A percentile compares a stretch with the other conserved stretches of the same genome.
These are phyloP conservation scores for Lutjanus campechanus DNA, from an alignment of 2,797 vertebrate species.

Conservation along the genomic window DNA sequence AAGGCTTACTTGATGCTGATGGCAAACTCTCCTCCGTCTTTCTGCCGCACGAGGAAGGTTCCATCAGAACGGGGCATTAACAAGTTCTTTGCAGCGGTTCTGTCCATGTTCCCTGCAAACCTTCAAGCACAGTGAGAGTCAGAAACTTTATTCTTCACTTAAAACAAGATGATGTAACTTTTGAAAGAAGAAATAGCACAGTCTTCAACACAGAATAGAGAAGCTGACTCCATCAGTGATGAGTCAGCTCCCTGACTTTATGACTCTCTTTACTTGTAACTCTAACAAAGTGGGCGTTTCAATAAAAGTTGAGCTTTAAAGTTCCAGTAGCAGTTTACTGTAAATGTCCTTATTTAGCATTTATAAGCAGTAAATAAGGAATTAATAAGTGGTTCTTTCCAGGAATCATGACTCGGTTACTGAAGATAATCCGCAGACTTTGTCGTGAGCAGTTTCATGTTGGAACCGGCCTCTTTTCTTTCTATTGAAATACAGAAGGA, in stretches of 20 bases:
- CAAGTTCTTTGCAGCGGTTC: slow-evolving; percentile 87
- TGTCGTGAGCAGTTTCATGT: too few relatives aligned
- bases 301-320: not conserved
- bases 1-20: slow-evolving; percentile 93
- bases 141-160: not conserved
- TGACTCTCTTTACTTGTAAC: not conserved
- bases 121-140: slow-evolving; percentile 59
- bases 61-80: slow-evolving; percentile 90
- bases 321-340: not conserved
- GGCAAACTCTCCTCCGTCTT: slow-evolving; percentile 92
- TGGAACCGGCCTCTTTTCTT: too few relatives aligned
- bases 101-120: slow-evolving; percentile 93
- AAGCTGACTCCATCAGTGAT: not conserved
- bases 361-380: not conserved
- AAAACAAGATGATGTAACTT: not conserved
- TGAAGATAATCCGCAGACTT: too few relatives aligned
- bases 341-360: not conserved
- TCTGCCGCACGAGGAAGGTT: slow-evolving; percentile 93
- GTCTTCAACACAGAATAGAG: not conserved
- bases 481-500: too few relatives aligned
- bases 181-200: not conserved
- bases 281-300: not conserved
- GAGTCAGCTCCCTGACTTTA: not conserved
- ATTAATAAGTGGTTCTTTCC: not conserved
- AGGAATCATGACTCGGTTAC: too few relatives aligned